Evolutionary conservation across 2,113 vertebrate genomes (phyloP).

Genomic region (Protobothrops flavoviridis): DNA sequence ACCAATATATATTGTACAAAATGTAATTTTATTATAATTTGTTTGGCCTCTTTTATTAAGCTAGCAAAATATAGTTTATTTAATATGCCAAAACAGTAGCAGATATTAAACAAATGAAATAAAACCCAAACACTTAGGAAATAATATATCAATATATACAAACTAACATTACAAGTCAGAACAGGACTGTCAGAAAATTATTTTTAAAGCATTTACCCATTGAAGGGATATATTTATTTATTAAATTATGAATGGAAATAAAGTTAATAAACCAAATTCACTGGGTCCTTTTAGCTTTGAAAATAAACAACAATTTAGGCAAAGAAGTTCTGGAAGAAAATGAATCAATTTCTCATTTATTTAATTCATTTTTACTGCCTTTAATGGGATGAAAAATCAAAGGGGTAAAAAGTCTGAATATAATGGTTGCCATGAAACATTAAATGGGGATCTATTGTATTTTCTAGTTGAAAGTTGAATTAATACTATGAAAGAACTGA

Average conservation of each 20-base stretch:
- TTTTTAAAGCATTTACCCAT: too few species aligned
- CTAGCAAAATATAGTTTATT: background rate
- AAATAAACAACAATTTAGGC: background rate
- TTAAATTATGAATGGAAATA: background rate
- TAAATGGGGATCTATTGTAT: background rate
- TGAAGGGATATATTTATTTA: background rate
- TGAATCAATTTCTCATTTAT: background rate
- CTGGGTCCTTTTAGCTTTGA: background rate
- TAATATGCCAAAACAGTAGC: background rate
- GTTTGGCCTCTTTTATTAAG: background rate
- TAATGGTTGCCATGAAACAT: background rate
- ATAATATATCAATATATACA: background rate
- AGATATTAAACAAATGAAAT: background rate
- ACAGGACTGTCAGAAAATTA: background rate
- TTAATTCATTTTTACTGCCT: background rate
- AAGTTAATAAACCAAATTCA: background rate
- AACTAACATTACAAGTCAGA: background rate
- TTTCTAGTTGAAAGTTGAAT: background rate
- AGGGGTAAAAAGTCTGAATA: background rate
- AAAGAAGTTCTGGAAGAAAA: background rate
- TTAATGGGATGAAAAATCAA: background rate
- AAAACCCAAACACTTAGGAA: background rate
- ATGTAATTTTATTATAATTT: background rate
- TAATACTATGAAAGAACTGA: background rate
- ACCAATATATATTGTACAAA: too few species aligned